Base-by-base conservation (phyloP, 1,140 invertebrate species). In the Drosophila insularis region DNA sequence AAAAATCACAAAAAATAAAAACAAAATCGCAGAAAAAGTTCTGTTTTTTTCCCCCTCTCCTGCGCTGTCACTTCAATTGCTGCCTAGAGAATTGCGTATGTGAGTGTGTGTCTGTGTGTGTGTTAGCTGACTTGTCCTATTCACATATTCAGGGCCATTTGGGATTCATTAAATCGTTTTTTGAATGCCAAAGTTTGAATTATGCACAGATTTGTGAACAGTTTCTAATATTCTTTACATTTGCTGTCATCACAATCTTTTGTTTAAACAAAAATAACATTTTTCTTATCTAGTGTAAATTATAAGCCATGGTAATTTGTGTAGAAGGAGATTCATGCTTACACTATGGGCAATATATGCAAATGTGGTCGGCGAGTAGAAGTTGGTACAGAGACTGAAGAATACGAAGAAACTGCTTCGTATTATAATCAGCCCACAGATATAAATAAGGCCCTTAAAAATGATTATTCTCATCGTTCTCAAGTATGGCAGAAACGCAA, bases 61-160 rank as follows among this genome's bases (percentile, higher is more conserved):
- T 58, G 63, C 73, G 63, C 74, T 71, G 67, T 68, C 79, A 75
- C 59, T 82, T 75, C 63, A 82, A 79, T 71, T 78, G 68, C 63
- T 63, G 59, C 68, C 71, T 61, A 19, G 68, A 76, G 71, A 65
- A 37, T 70, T 35, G 27, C 14, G 46, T 62, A 31, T 43, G 14
- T 39, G 7, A 23, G 2, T 53, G 10, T 32, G 31, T 32, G 46
- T 73, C 56, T 61, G 63, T 11, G 11, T 37, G 10, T 60, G 31
- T 74, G 63, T 53, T 40, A 40, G 37, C 39, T 40, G 55, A 37
- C 56, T 67, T 37, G 35, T 55, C 40, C 54, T 37, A 19, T 68
- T 31, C 37, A 54, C 19, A 54, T 39, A 64, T 61, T 60, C 14
- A 46, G 43, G 43, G 17, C 14, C 60, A 23, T 39, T 58, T 27